Conservation (phyloP, 2,888 invertebrate genomes). For the Synergus umbraculus region DNA sequence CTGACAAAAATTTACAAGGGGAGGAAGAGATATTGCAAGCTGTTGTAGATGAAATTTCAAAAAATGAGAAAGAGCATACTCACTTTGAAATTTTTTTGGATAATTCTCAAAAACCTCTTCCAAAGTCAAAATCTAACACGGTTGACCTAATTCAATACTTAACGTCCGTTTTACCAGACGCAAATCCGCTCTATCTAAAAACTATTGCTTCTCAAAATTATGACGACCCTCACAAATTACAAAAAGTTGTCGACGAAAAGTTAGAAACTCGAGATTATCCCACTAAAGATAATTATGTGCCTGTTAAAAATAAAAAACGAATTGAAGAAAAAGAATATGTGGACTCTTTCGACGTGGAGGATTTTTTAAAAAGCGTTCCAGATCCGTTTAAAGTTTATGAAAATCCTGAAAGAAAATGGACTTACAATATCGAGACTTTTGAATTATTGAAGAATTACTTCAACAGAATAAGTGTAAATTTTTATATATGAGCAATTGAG, state of each 20-base stretch:
- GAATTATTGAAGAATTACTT: conserved; percentile 61
- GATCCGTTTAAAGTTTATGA: conserved; percentile 74
- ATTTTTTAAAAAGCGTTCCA: conserved; percentile 77
- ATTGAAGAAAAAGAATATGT: conserved; percentile 75
- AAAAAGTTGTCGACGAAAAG: conserved; percentile 60
- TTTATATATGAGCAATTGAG: neutral
- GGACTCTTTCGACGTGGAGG: conserved; percentile 73
- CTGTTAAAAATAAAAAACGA: conserved; percentile 6
- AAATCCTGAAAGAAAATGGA: conserved; percentile 56
- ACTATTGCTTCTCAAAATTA: conserved; percentile 49
- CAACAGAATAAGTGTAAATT: conserved; percentile 54
- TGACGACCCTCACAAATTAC: conserved; percentile 53
- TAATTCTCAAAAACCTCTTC: neutral
- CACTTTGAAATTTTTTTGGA: neutral
- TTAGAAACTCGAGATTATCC: conserved; percentile 62
- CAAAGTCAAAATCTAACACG: neutral
- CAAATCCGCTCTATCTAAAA: conserved; percentile 64
- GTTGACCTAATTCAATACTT: neutral
- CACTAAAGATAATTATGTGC: conserved; percentile 49
- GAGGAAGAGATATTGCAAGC: conserved; percentile 1
- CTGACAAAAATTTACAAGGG: neutral
- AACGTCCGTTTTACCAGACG: conserved; percentile 62
- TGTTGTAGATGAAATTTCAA: neutral
- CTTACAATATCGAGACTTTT: conserved; percentile 50
- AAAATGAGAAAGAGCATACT: neutral